Conservation (phyloP, 1,140 invertebrate species). For the Sitobion miscanthi region DNA sequence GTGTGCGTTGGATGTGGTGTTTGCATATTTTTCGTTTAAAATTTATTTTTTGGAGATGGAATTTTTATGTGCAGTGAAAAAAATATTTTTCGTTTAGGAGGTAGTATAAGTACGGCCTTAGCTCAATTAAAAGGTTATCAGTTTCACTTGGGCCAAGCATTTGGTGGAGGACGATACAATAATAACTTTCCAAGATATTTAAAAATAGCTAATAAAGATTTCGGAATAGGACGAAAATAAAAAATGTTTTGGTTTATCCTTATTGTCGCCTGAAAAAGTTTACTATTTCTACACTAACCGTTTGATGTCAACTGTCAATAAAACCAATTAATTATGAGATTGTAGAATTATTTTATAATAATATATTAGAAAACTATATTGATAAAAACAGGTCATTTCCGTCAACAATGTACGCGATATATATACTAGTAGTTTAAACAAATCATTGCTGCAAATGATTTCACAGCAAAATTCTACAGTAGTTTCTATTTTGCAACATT, state of each 20-base stretch:
- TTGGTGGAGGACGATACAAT: not conserved
- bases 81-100: not conserved
- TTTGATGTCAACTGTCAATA: not conserved
- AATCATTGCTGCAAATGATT: not conserved
- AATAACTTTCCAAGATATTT: not conserved
- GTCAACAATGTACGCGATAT: not conserved
- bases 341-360: not conserved
- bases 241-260: not conserved
- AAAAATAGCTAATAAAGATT: not conserved
- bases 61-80: not conserved
- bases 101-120: not conserved
- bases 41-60: not conserved
- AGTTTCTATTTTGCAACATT: not conserved
- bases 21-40: not conserved
- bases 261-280: not conserved
- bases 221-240: not conserved
- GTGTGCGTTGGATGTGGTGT: not conserved
- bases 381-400: not conserved
- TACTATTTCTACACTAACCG: not conserved
- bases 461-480: not conserved
- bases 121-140: not conserved
- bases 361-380: not conserved
- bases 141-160: not conserved
- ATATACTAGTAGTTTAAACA: not conserved
- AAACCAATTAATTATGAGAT: not conserved